A percentile compares a stretch with the other conserved stretches of the same genome.
Evolutionary conservation across 2,797 vertebrate genomes (phyloP).

Genomic region (Galagoides demidoff): DNA sequence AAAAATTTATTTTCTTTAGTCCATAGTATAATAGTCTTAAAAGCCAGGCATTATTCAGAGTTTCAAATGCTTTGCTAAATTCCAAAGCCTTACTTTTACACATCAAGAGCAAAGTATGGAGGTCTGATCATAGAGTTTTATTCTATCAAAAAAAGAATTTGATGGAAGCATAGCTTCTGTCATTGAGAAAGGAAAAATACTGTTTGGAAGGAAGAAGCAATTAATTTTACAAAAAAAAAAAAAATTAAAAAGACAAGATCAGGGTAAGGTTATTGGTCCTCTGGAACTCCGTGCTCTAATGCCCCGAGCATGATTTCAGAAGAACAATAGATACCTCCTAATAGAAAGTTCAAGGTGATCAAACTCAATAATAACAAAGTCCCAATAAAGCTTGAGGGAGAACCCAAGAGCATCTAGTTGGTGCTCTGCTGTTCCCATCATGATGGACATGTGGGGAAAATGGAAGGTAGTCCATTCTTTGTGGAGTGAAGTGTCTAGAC

Average conservation of each 20-base stretch:
- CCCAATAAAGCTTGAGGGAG: neutral
- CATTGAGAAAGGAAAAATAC: neutral
- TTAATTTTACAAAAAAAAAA: neutral
- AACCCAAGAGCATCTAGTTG: neutral
- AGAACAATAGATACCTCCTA: neutral
- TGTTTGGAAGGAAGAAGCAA: neutral
- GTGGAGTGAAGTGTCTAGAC: neutral
- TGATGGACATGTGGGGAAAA: neutral
- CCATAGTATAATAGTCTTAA: neutral
- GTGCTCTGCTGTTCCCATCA: fast-evolving
- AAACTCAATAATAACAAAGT: neutral
- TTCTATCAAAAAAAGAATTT: neutral
- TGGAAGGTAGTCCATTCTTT: neutral
- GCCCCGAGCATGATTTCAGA: neutral
- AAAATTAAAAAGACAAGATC: neutral
- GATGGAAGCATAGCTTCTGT: neutral
- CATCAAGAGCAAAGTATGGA: neutral
- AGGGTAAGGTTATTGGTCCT: neutral
- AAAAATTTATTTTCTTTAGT: conserved; percentile 46
- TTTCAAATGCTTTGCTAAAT: conserved; percentile 40
- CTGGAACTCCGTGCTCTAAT: neutral
- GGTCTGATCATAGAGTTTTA: neutral
- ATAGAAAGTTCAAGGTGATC: neutral
- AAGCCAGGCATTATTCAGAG: conserved; percentile 3
- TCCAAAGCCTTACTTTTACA: neutral